Conservation (phyloP, 1,140 invertebrate species). For the Pachyrhynchus sulphureomaculatus region DNA sequence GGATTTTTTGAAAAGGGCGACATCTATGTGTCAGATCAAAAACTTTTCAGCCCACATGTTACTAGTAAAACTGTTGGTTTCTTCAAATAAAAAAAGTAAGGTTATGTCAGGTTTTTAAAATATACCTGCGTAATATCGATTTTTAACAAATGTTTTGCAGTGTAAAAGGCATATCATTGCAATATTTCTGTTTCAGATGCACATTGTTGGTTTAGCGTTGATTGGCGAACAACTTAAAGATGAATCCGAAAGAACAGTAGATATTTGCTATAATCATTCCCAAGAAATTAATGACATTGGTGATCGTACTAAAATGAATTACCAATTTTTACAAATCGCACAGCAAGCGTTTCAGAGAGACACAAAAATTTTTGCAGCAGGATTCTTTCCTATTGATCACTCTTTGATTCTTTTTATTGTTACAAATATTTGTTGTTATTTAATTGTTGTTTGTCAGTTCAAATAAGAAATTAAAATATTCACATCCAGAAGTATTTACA, state of each 20-base stretch:
- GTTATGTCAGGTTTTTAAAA: too few relatives aligned
- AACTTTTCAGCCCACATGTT: too few relatives aligned
- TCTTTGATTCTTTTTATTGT: conserved; percentile 10
- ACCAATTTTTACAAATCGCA: not conserved
- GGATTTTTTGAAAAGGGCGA: too few relatives aligned
- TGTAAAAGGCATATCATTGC: too few relatives aligned
- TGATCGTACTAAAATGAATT: not conserved
- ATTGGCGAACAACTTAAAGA: conserved; percentile 1
- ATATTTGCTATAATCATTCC: not conserved
- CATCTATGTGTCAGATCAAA: too few relatives aligned
- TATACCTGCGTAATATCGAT: too few relatives aligned
- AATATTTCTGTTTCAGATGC: conserved; percentile 14
- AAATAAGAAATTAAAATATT: too few relatives aligned
- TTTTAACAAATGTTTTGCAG: too few relatives aligned
- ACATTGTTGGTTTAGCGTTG: not conserved
- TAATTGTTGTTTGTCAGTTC: conserved; percentile 8
- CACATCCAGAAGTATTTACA: too few relatives aligned
- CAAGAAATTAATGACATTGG: not conserved
- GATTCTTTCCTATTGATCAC: conserved; percentile 19
- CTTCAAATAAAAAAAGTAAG: too few relatives aligned
- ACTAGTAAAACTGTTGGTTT: too few relatives aligned
- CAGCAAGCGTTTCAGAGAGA: conserved; percentile 12
- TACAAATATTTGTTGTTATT: conserved; percentile 5
- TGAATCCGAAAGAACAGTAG: conserved; percentile 2
- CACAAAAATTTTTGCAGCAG: conserved; percentile 8